These are phyloP conservation scores for Cavia porcellus DNA, from an alignment of 2,113 vertebrate species.

Conservation along the genomic window DNA sequence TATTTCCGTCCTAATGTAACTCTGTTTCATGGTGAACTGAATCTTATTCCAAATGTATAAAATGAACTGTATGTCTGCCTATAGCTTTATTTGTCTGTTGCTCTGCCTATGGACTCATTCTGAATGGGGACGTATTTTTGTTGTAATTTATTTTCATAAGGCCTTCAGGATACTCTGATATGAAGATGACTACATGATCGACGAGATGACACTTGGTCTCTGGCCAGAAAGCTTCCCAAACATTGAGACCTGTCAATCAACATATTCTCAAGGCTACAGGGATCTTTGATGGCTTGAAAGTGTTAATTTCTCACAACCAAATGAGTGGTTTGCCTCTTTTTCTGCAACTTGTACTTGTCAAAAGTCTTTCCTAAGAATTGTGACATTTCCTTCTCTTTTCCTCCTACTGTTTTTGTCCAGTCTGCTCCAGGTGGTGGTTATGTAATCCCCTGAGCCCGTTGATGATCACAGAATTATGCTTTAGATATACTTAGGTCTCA, in stretches of 20 bases:
- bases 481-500: slow-evolving; percentile 46
- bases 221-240: neutral
- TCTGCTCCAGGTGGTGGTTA: neutral
- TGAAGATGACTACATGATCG: neutral
- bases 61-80: neutral
- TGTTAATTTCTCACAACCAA: neutral
- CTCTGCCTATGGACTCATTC: neutral
- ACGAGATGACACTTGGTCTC: neutral
- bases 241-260: neutral
- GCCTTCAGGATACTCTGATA: neutral
- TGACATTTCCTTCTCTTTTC: neutral
- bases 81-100: neutral
- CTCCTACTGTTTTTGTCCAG: slow-evolving; percentile 5
- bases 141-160: neutral
- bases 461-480: neutral
- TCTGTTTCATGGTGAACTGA: neutral
- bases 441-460: neutral
- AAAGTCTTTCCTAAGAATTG: neutral
- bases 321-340: neutral
- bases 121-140: neutral
- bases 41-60: neutral
- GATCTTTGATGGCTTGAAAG: slow-evolving; percentile 6
- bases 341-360: neutral
- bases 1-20: neutral
- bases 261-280: neutral